Evolutionary conservation across 2,797 vertebrate species (phyloP).

Genomic region (Eremophila alpestris): DNA sequence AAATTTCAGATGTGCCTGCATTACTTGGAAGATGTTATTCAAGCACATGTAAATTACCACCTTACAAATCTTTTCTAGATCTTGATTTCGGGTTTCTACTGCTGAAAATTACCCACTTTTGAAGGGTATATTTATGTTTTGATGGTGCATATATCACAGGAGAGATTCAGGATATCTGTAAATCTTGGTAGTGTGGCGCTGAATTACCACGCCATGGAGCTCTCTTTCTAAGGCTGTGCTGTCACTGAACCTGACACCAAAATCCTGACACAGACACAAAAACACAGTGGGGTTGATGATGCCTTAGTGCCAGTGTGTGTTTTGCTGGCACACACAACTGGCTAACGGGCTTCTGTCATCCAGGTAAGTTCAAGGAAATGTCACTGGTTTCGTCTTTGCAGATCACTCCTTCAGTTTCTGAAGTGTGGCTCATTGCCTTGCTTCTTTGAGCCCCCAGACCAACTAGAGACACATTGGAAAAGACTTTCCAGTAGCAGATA

Average conservation of each 20-base stretch:
- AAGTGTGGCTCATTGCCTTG: not conserved
- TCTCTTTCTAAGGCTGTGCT: not conserved
- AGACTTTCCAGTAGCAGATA: not conserved
- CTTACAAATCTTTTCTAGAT: not conserved
- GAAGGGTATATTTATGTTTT: not conserved
- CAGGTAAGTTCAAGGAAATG: not conserved
- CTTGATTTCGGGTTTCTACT: not conserved
- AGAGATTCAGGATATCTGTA: not conserved
- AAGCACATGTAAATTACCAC: not conserved
- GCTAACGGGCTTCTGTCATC: not conserved
- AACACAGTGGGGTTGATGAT: no score
- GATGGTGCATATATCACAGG: not conserved
- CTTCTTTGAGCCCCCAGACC: not conserved
- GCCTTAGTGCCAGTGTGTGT: not conserved
- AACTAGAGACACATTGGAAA: not conserved
- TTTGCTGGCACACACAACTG: not conserved
- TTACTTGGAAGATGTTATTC: not conserved
- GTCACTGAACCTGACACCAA: not conserved
- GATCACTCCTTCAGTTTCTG: not conserved
- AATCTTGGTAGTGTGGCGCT: not conserved
- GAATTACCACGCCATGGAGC: accelerated
- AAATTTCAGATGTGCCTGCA: not conserved
- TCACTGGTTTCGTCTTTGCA: not conserved
- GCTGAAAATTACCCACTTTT: not conserved
- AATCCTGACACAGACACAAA: not conserved